Evolutionary conservation across 2,797 vertebrate genomes (phyloP).

Genomic region (Aplochiton taeniatus): DNA sequence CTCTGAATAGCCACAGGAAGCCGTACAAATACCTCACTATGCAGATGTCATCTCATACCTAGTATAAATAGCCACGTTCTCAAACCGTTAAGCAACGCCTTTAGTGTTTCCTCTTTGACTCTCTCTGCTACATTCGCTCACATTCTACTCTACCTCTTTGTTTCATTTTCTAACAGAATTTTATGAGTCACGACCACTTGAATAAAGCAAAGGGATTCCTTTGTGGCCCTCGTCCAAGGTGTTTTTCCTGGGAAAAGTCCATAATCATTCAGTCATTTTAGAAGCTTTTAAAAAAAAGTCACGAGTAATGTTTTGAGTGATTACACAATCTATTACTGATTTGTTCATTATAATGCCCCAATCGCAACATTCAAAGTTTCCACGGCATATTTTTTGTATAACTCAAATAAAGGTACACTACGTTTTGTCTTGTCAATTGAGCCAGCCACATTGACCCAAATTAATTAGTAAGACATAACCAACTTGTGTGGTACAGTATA

Average conservation of each 20-base stretch:
- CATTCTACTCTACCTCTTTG: slow-evolving; percentile 19
- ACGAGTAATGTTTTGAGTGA: slow-evolving; percentile 28
- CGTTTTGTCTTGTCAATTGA: slow-evolving; percentile 31
- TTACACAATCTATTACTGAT: neutral
- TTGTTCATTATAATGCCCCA: neutral
- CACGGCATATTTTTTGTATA: neutral
- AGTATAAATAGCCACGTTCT: no score
- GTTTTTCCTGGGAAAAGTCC: slow-evolving; percentile 8
- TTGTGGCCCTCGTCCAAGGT: neutral
- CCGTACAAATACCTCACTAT: no score
- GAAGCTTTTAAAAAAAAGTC: slow-evolving; percentile 49
- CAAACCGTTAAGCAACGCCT: slow-evolving; percentile 16
- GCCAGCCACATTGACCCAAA: slow-evolving; percentile 31
- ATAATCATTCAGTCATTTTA: slow-evolving; percentile 32
- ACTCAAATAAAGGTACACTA: slow-evolving; percentile 2
- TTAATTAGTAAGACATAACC: slow-evolving; percentile 4
- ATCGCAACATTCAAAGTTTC: neutral
- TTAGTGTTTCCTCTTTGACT: slow-evolving; percentile 26
- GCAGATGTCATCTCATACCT: no score
- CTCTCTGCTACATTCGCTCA: slow-evolving; percentile 31
- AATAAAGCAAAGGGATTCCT: neutral
- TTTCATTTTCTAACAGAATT: slow-evolving; percentile 10
- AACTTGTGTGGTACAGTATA: slow-evolving; percentile 25
- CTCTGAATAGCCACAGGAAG: slow-evolving; percentile 7
- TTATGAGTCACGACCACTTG: neutral